A percentile compares a stretch with the other conserved stretches of the same genome.
Conservation (phyloP, 2,888 invertebrate species). For the Troides aeacus region DNA sequence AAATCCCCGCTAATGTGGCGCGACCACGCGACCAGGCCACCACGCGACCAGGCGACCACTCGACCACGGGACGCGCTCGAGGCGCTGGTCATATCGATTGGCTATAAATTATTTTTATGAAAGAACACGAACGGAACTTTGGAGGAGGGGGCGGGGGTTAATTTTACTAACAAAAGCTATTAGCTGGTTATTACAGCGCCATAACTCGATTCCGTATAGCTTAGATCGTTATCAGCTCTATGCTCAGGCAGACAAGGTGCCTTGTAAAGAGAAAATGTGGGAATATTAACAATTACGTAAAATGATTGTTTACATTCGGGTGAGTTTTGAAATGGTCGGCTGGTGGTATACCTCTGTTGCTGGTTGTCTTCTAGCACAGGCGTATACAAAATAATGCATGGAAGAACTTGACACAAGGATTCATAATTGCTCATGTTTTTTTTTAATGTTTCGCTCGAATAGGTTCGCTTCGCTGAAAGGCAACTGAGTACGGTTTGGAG, state of each 20-base stretch:
- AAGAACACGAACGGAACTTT: constrained; percentile 27
- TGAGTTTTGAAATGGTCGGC: no score
- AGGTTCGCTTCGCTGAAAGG: neutral
- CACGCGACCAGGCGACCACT: constrained; percentile 18
- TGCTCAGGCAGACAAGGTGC: constrained; percentile 12
- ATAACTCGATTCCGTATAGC: constrained; percentile 23
- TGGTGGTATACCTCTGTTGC: no score
- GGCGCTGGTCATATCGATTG: constrained; percentile 18
- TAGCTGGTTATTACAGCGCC: constrained; percentile 27
- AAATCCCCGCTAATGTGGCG: constrained; percentile 19
- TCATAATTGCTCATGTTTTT: no score
- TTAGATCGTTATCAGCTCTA: constrained; percentile 21
- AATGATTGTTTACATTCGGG: no score
- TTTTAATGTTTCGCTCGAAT: neutral
- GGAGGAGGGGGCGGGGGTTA: constrained; percentile 9
- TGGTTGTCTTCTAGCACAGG: no score
- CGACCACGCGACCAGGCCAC: constrained; percentile 27
- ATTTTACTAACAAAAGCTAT: constrained; percentile 30
- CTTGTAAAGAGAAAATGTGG: neutral
- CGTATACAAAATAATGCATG: no score
- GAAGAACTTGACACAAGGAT: no score
- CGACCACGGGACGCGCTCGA: constrained; percentile 7
- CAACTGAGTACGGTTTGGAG: constrained; percentile 12
- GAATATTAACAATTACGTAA: no score
- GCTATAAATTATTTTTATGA: constrained; percentile 32